Evolutionary conservation across 2,113 vertebrate genomes (phyloP).

Genomic region (human (Homo sapiens)): DNA sequence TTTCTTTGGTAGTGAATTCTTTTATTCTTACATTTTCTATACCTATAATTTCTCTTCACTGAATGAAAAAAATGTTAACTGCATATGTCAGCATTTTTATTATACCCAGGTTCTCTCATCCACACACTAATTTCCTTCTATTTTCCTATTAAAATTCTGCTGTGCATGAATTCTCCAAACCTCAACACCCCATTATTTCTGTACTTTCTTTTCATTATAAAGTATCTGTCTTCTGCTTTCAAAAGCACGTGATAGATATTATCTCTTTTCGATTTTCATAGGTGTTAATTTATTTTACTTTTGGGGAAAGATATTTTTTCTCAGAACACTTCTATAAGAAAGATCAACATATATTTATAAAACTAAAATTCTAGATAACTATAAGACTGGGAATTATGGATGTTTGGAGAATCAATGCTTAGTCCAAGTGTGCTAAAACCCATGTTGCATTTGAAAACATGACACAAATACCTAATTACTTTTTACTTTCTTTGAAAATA

Average conservation of each 20-base stretch:
- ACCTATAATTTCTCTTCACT: neutral
- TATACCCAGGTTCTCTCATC: neutral
- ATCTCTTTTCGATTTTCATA: neutral
- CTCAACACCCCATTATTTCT: neutral
- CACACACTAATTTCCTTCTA: neutral
- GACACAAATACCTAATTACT: neutral
- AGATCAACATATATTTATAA: neutral
- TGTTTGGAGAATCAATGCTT: neutral
- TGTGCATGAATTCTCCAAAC: neutral
- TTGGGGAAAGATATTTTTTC: neutral
- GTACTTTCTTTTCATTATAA: neutral
- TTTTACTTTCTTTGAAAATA: neutral
- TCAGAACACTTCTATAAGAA: slow-evolving; percentile 6
- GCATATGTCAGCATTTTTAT: neutral
- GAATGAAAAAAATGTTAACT: neutral
- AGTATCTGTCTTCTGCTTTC: neutral
- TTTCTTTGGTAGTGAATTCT: neutral
- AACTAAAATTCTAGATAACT: neutral
- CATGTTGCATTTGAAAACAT: neutral
- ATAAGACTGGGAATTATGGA: neutral
- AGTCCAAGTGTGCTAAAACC: neutral
- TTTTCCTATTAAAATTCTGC: neutral
- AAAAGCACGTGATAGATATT: neutral
- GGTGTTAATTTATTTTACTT: slow-evolving; percentile 31
- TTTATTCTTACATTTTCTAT: neutral